Conservation (phyloP, 2,113 vertebrate genomes). For the Cyprinodon brontotheroides region DNA sequence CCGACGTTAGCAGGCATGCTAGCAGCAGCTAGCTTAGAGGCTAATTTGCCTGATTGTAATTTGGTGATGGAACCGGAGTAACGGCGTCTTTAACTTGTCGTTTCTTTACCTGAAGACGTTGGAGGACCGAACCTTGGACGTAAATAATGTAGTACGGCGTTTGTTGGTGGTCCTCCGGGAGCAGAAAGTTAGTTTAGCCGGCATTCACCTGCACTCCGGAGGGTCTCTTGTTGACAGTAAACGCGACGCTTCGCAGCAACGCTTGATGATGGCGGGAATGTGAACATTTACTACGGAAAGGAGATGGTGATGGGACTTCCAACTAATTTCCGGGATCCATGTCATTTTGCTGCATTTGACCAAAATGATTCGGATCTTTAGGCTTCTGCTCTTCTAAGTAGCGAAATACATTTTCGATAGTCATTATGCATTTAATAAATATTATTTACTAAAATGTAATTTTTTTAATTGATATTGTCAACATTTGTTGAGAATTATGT, state of each 20-base stretch:
- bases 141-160: constrained; percentile 3
- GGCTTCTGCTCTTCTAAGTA: too few species aligned
- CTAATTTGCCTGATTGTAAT: constrained; percentile 65
- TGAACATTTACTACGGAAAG: constrained; percentile 78
- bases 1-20: constrained; percentile 68
- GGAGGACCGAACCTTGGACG: constrained; percentile 10
- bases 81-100: not conserved
- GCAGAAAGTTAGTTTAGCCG: constrained; percentile 67
- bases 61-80: constrained; percentile 47
- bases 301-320: constrained; percentile 14
- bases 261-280: constrained; percentile 83
- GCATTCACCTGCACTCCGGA: constrained; percentile 65
- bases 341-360: not conserved
- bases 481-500: too few species aligned
- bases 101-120: constrained; percentile 49
- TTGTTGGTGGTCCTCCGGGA: constrained; percentile 10
- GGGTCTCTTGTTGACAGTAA: constrained; percentile 75
- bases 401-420: too few species aligned
- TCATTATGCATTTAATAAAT: too few species aligned
- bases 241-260: constrained; percentile 59
- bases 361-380: too few species aligned
- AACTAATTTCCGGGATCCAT: not conserved
- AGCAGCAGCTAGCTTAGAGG: constrained; percentile 60
- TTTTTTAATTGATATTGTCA: too few species aligned
- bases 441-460: too few species aligned